Conservation (phyloP, 2,797 vertebrate genomes). For the Sebastes minor region DNA sequence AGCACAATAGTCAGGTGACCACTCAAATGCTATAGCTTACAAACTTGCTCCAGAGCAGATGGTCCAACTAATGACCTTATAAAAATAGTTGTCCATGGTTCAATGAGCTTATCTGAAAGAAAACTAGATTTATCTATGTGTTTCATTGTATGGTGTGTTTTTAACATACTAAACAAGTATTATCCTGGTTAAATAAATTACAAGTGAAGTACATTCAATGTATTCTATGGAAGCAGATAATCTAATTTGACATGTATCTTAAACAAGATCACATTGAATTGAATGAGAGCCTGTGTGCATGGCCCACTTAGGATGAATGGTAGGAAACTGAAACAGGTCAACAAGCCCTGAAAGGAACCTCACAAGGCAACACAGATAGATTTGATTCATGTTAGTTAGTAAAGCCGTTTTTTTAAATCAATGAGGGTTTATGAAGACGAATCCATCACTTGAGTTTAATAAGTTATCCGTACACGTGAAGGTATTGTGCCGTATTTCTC, state of each 20-base stretch:
- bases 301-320: slow-evolving; percentile 65
- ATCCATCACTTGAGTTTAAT: not conserved
- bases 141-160: not conserved
- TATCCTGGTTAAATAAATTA: not conserved
- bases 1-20: not conserved
- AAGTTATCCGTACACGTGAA: not conserved
- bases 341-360: slow-evolving; percentile 54
- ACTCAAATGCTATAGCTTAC: not conserved
- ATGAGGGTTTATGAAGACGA: not conserved
- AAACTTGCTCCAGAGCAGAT: slow-evolving; percentile 2
- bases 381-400: not conserved
- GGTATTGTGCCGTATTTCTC: too few relatives aligned
- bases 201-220: not conserved
- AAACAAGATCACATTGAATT: slow-evolving; percentile 27
- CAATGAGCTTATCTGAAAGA: not conserved
- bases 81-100: not conserved
- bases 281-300: slow-evolving; percentile 48
- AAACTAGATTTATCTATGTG: not conserved
- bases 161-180: not conserved
- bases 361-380: slow-evolving; percentile 41
- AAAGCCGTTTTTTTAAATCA: not conserved
- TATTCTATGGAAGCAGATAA: not conserved
- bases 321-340: slow-evolving; percentile 72
- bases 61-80: not conserved
- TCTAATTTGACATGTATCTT: not conserved